Evolutionary conservation across 2,113 vertebrate genomes (phyloP).

Genomic region (Falco punctatus): DNA sequence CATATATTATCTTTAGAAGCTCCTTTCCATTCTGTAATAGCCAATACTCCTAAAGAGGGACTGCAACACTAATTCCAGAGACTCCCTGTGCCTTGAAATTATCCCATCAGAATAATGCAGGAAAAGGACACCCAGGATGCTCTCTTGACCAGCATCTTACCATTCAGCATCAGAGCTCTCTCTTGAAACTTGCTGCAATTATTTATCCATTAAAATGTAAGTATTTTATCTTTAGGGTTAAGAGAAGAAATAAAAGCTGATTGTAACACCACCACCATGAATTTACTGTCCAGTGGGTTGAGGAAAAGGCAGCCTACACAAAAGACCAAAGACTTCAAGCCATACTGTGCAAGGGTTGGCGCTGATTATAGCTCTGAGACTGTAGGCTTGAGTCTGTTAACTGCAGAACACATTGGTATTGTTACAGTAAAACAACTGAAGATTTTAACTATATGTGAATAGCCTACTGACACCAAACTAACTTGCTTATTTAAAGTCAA

Average conservation of each 20-base stretch:
- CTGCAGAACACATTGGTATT: neutral
- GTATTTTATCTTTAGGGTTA: neutral
- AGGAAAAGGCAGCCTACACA: neutral
- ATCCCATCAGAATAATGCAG: neutral
- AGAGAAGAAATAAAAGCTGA: neutral
- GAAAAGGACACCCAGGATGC: neutral
- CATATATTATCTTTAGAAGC: neutral
- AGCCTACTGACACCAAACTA: neutral
- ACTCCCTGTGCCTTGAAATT: neutral
- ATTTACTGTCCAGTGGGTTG: neutral
- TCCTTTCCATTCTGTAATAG: neutral
- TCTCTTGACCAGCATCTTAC: neutral
- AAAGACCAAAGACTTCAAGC: neutral
- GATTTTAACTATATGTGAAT: neutral
- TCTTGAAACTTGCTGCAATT: neutral
- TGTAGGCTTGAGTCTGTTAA: neutral
- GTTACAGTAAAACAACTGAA: neutral
- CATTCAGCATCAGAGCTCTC: neutral
- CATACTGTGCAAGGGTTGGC: neutral
- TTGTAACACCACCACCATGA: neutral
- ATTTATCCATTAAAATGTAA: neutral
- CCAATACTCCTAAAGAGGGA: neutral
- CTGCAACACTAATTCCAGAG: neutral
- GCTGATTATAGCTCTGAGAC: neutral
- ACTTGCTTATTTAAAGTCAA: neutral